Conservation (phyloP, 2,797 vertebrate genomes). For the Melanotaenia boesemani region DNA sequence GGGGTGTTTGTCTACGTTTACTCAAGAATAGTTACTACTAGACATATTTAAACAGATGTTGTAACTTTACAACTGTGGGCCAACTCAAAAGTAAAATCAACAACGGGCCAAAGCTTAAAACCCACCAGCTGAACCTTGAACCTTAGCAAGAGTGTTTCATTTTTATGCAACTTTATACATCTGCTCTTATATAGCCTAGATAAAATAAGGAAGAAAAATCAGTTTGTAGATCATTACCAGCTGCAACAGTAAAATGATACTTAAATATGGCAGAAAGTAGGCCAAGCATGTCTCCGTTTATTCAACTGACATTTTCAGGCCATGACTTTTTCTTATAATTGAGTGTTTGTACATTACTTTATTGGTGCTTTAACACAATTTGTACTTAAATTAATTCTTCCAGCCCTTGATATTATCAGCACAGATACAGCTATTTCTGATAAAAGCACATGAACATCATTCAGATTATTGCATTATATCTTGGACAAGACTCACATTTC, state of each 20-base stretch:
- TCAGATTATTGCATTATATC: constrained; percentile 29
- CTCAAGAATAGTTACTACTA: background rate
- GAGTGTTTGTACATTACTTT: background rate
- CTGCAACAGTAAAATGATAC: background rate
- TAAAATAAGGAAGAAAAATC: background rate
- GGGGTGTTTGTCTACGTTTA: background rate
- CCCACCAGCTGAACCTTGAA: background rate
- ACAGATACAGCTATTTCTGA: constrained; percentile 8
- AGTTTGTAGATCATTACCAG: background rate
- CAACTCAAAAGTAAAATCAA: background rate
- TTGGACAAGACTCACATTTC: constrained; percentile 8
- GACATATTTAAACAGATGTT: background rate
- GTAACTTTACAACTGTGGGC: background rate
- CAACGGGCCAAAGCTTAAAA: background rate
- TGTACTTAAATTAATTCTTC: constrained; percentile 5
- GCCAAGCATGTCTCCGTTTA: background rate
- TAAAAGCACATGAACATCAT: constrained; percentile 22
- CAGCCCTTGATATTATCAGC: constrained; percentile 6
- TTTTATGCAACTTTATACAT: background rate
- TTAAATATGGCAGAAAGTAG: background rate
- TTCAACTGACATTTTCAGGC: constrained; percentile 10
- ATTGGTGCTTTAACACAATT: constrained; percentile 5
- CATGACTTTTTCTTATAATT: constrained; percentile 1
- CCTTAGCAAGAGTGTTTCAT: background rate
- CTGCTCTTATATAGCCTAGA: background rate